A percentile compares a stretch with the other conserved stretches of the same genome.
phyloP scores from a whole-genome alignment of 1,140 invertebrate species.

The Heliconius himera region DNA sequence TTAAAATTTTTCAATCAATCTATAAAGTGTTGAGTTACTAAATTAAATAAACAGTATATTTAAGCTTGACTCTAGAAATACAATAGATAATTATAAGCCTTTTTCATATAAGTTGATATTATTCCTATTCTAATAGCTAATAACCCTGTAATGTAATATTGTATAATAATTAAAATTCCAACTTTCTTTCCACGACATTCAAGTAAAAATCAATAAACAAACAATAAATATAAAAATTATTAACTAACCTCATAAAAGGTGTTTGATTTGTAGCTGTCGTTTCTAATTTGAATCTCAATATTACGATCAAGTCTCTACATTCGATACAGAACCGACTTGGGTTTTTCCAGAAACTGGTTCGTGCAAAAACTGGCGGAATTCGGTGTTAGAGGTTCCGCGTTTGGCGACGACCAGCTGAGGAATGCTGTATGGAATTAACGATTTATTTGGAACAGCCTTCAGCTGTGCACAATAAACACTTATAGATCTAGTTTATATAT shows the following conservation, averaged over 20 bases:
- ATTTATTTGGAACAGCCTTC: slow-evolving; percentile 42
- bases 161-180: too few relatives aligned
- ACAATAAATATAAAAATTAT: neutral
- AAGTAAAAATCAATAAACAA: neutral
- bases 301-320: slow-evolving; percentile 5
- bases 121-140: too few relatives aligned
- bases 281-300: slow-evolving; percentile 13
- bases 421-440: slow-evolving; percentile 45
- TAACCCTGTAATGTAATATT: too few relatives aligned
- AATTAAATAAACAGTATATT: too few relatives aligned
- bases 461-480: slow-evolving; percentile 27
- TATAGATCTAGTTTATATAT: slow-evolving; percentile 1
- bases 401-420: slow-evolving; percentile 46
- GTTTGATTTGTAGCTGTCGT: slow-evolving; percentile 4
- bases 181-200: neutral
- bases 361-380: slow-evolving; percentile 57
- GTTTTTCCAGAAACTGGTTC: slow-evolving; percentile 57
- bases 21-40: too few relatives aligned
- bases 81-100: too few relatives aligned
- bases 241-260: neutral
- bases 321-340: slow-evolving; percentile 28
- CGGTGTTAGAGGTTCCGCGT: slow-evolving; percentile 50
- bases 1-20: too few relatives aligned
- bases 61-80: too few relatives aligned
- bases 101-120: too few relatives aligned